Percentiles rank a stretch among this genome's conserved stretches.
These are phyloP conservation scores for Pardalotus punctatus DNA, from an alignment of 2,113 vertebrate genomes.

Conservation along the genomic window DNA sequence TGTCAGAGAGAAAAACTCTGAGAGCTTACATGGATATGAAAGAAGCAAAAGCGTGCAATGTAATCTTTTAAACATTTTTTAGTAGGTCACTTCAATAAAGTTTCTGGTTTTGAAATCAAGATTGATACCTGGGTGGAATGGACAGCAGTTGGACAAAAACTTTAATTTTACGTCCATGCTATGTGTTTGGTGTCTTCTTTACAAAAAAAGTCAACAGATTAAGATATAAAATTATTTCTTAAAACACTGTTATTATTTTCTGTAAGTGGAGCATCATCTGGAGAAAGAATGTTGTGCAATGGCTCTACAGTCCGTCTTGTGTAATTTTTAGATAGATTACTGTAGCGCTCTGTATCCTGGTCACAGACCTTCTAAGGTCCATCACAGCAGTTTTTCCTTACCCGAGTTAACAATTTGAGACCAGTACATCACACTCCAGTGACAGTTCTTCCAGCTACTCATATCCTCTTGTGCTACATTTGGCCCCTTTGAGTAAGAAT, in stretches of 20 bases:
- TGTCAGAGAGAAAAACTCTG: background rate
- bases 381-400: background rate
- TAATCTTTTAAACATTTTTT: background rate
- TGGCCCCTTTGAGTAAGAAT: background rate
- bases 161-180: background rate
- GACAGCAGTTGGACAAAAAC: background rate
- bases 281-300: background rate
- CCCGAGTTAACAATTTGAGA: background rate
- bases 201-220: background rate
- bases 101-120: constrained; percentile 15
- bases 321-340: background rate
- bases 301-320: background rate
- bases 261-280: background rate
- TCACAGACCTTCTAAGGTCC: background rate
- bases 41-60: background rate
- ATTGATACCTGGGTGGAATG: background rate
- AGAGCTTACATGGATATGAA: background rate
- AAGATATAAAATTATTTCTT: background rate
- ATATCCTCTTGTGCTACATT: background rate
- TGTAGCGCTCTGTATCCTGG: background rate
- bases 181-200: background rate
- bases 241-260: background rate
- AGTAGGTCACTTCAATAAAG: background rate
- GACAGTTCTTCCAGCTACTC: background rate
- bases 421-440: background rate